Conservation (phyloP, 2,888 invertebrate species). For the Anorthoa munda region DNA sequence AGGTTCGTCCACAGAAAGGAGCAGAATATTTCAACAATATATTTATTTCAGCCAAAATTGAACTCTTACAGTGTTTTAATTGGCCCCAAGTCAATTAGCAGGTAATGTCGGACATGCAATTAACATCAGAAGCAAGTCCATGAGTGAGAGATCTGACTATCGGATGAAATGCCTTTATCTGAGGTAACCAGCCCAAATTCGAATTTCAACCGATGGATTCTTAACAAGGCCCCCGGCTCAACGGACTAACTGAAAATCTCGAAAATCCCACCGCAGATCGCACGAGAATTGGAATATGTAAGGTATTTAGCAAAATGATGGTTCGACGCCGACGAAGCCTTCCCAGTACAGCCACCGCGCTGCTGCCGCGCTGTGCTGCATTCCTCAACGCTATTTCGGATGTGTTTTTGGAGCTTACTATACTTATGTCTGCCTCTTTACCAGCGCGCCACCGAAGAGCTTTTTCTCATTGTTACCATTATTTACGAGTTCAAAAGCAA, state of each 20-base stretch:
- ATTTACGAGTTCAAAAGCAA: constrained; percentile 11
- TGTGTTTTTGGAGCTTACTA: constrained; percentile 58
- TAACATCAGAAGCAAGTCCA: constrained; percentile 19
- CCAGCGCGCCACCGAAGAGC: not conserved
- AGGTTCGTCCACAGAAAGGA: not conserved
- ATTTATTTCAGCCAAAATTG: not conserved
- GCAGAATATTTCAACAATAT: not conserved
- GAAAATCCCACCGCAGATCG: constrained; percentile 87
- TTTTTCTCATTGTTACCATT: constrained; percentile 7
- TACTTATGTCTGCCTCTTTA: constrained; percentile 15
- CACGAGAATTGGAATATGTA: constrained; percentile 87
- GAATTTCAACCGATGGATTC: constrained; percentile 84
- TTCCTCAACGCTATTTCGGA: constrained; percentile 67
- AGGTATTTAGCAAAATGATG: constrained; percentile 86
- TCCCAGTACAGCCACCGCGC: constrained; percentile 49
- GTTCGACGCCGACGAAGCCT: constrained; percentile 52
- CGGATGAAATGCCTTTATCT: constrained; percentile 75
- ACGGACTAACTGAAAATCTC: constrained; percentile 85
- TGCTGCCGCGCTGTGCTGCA: constrained; percentile 53
- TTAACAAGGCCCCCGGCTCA: constrained; percentile 84
- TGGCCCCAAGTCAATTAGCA: not conserved
- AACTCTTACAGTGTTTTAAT: not conserved
- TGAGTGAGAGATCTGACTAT: constrained; percentile 46
- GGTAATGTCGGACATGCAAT: constrained; percentile 11
- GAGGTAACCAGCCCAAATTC: constrained; percentile 77